These are phyloP conservation scores for Arrhamphus sclerolepis DNA, from an alignment of 2,797 vertebrate genomes.

Conservation along the genomic window DNA sequence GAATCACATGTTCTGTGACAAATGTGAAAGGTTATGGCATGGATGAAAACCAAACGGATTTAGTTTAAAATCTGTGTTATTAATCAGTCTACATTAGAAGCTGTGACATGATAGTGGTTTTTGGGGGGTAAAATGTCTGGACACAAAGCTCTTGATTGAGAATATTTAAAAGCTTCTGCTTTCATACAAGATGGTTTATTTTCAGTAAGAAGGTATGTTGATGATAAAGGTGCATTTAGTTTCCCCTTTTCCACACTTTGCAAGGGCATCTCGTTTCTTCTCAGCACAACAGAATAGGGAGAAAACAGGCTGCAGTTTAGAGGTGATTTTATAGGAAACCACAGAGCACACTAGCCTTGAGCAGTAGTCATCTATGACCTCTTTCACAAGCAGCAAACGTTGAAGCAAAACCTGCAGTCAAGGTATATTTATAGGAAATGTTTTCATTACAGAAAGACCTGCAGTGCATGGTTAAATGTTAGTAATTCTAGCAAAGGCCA, in stretches of 20 bases:
- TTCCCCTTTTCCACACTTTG: not conserved
- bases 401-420: slow-evolving; percentile 1
- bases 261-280: not conserved
- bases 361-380: slow-evolving; percentile 25
- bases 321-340: slow-evolving; percentile 8
- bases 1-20: not conserved
- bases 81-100: not conserved
- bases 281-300: not conserved
- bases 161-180: not conserved
- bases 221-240: not conserved
- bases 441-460: not conserved
- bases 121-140: slow-evolving; percentile 12
- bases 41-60: not conserved
- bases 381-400: not conserved
- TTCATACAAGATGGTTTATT: not conserved
- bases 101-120: not conserved
- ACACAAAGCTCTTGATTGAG: not conserved
- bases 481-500: not conserved
- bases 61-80: not conserved
- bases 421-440: slow-evolving; percentile 25
- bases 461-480: slow-evolving; percentile 5
- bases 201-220: not conserved
- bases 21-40: not conserved
- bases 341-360: slow-evolving; percentile 5
- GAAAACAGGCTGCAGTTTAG: not conserved